Base-by-base conservation (phyloP, 2,797 vertebrate species). In the Rallus crepitans region DNA sequence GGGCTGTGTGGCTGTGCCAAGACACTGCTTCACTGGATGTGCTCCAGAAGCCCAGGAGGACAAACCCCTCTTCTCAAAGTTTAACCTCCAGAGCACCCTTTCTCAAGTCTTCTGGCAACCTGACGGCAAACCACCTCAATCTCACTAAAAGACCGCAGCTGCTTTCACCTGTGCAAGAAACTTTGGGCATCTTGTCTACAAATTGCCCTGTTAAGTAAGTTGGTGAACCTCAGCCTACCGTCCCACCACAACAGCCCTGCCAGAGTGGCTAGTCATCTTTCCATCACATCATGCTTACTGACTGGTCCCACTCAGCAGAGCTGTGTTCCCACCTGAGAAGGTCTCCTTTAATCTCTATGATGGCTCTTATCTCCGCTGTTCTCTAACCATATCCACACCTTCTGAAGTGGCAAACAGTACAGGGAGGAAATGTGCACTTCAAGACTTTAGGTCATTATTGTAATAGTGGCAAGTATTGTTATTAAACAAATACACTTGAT, bases 371-470 rank as follows among this genome's bases (percentile, higher is more conserved):
- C 75, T 23, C 55, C 31, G 52, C 19, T 31, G 7, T 25, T 77
- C 66, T 59, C 61, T 37, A 70, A 73, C 59, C 16, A 6, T 65
- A 77, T 53, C 77, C 48, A 70, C 69, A 66, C 66, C 35, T 78
- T 59, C 64, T 85, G 24, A 89, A 93, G 88, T 76, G 77, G 83
- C 75, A 92, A 94, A 95, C 45, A 86, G 72, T 57, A 69, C 40
- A 57, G 24, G n/a, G 78, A 95, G 96, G 96, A 97, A 97, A 87
- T 69, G 53, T 89, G 59, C 86, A 82, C 90, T 96, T 93, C 89
- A 94, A 48, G 90, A 96, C 45, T 81, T 71, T 3, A 66, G 47
- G 81, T 87, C 82, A 11, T 80, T 69, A 69, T 72, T 87, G 93
- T 61, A 95, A 24, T 79, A 91, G 95, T 66, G 56, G 82, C 56